phyloP scores from a whole-genome alignment of 2,888 invertebrate species.

The Tinea trinotella region DNA sequence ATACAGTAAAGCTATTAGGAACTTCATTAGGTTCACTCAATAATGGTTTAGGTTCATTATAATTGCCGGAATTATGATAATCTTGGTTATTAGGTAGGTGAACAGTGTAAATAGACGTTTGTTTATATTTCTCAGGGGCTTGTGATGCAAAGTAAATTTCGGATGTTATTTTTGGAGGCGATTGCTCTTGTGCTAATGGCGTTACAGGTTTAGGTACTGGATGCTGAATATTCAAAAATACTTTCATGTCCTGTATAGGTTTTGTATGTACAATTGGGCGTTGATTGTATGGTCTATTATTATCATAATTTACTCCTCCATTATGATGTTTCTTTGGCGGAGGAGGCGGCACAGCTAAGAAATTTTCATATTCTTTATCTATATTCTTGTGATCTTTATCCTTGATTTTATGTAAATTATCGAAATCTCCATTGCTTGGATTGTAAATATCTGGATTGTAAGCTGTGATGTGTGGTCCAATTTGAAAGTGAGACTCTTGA shows the following conservation, averaged over 20 bases:
- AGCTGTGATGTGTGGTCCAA: conserved; percentile 58
- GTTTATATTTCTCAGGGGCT: conserved; percentile 42
- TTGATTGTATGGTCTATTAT: conserved; percentile 48
- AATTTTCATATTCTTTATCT: conserved; percentile 64
- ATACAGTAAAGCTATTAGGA: background rate
- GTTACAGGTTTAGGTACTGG: conserved; percentile 40
- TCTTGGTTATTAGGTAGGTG: conserved; percentile 38
- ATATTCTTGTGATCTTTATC: conserved; percentile 49
- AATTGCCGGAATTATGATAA: background rate
- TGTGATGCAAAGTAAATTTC: conserved; percentile 66
- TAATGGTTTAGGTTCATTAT: background rate
- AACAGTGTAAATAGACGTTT: conserved; percentile 54
- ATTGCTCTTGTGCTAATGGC: conserved; percentile 32
- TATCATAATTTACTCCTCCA: conserved; percentile 43
- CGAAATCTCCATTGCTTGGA: conserved; percentile 43
- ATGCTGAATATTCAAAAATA: conserved; percentile 59
- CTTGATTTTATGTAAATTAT: conserved; percentile 36
- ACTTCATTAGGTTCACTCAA: background rate
- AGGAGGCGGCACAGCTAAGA: conserved; percentile 58
- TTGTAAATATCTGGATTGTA: conserved; percentile 53
- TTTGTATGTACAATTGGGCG: conserved; percentile 54
- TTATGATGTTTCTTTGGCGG: conserved; percentile 49
- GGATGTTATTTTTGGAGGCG: conserved; percentile 61
- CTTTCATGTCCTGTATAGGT: conserved; percentile 62
- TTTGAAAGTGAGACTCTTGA: conserved; percentile 59